Evolutionary conservation across 2,888 invertebrate genomes (phyloP).

Genomic region (Amblyjoppa fuscipennis): DNA sequence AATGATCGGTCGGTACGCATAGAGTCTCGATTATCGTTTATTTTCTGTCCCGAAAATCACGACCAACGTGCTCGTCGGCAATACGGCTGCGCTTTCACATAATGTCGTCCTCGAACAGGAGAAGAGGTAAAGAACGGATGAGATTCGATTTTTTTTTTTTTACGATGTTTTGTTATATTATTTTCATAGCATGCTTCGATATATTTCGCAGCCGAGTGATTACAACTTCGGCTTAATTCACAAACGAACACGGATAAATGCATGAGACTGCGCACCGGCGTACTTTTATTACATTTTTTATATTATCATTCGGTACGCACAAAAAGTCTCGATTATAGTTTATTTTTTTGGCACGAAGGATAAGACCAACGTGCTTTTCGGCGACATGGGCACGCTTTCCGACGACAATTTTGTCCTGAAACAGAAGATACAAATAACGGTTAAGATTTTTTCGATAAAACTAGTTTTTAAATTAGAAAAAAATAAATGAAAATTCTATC

Average conservation of each 20-base stretch:
- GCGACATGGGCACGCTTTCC: conserved; percentile 87
- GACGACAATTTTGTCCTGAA: conserved; percentile 88
- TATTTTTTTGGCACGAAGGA: conserved; percentile 88
- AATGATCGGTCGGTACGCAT: conserved; percentile 41
- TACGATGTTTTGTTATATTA: conserved; percentile 63
- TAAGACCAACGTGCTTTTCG: conserved; percentile 89
- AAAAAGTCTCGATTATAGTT: conserved; percentile 2
- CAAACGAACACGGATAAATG: conserved; percentile 57
- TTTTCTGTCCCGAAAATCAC: conserved; percentile 87
- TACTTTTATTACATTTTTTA: conserved; percentile 8
- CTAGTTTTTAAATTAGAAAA: conserved; percentile 10
- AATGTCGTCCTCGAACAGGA: conserved; percentile 87
- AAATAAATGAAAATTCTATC: background rate
- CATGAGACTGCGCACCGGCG: conserved; percentile 20
- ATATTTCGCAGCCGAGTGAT: conserved; percentile 41
- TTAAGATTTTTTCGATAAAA: background rate
- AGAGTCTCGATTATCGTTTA: conserved; percentile 8
- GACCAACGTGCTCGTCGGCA: conserved; percentile 88
- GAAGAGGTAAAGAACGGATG: conserved; percentile 15
- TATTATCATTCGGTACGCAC: conserved; percentile 44
- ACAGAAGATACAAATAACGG: conserved; percentile 57
- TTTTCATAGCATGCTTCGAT: conserved; percentile 46
- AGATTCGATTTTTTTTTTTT: conserved; percentile 58
- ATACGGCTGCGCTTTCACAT: conserved; percentile 87
- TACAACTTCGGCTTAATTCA: conserved; percentile 49